Percentiles rank a stretch among this genome's conserved stretches.
Conservation (phyloP, 2,113 vertebrate genomes). For the Cebidichthys violaceus region DNA sequence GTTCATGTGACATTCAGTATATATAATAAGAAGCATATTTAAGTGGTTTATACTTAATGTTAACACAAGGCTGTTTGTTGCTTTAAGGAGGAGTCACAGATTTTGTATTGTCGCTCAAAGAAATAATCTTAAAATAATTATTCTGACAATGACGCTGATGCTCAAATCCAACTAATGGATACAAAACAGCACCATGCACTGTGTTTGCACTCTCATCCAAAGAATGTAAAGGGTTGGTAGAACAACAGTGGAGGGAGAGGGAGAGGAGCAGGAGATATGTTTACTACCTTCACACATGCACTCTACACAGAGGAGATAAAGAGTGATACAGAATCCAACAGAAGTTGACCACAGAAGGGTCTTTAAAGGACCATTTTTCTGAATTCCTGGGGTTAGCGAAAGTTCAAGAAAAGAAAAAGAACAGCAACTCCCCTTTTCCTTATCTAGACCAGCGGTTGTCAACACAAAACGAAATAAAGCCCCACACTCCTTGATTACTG, state of each 20-base stretch:
- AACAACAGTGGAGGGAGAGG: not conserved
- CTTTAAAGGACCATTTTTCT: not conserved
- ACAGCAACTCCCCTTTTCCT: not conserved
- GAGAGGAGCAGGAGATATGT: not conserved
- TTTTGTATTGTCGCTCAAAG: not conserved
- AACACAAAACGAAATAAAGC: not conserved
- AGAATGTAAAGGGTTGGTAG: not conserved
- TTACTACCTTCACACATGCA: not conserved
- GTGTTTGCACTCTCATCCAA: not conserved
- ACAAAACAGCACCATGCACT: not conserved
- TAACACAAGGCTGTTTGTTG: not conserved
- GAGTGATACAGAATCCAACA: not conserved
- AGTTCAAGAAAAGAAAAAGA: not conserved
- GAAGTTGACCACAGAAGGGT: not conserved
- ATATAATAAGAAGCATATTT: not conserved
- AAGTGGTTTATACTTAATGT: slow-evolving; percentile 8
- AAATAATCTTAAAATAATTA: slow-evolving; percentile 16
- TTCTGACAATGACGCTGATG: slow-evolving; percentile 10
- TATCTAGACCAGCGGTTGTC: not conserved
- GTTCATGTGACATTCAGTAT: slow-evolving; percentile 21
- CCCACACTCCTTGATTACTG: not conserved
- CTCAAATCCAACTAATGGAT: slow-evolving; percentile 11
- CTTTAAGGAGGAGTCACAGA: not conserved
- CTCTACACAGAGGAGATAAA: not conserved
- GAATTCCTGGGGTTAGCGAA: not conserved